Conservation (phyloP, 2,113 vertebrate species). For the Hydropotes inermis region DNA sequence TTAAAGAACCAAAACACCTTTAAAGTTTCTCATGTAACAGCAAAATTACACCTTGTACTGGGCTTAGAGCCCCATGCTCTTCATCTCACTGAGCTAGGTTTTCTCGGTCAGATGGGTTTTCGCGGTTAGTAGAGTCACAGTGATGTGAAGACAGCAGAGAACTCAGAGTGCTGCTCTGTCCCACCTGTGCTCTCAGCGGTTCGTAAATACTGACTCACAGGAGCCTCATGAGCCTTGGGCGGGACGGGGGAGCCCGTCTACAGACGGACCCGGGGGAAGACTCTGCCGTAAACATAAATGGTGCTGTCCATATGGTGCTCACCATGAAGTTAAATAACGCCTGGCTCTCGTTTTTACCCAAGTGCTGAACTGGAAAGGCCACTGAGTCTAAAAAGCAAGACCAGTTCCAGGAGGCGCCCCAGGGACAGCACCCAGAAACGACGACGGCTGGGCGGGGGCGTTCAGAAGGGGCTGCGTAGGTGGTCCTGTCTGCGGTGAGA, state of each 20-base stretch:
- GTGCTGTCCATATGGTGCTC: neutral
- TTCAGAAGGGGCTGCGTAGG: neutral
- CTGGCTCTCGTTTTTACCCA: neutral
- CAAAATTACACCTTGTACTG: neutral
- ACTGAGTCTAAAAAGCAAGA: neutral
- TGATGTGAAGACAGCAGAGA: rapidly evolving
- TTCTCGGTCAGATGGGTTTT: neutral
- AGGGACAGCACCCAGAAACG: rapidly evolving
- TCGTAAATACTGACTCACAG: neutral
- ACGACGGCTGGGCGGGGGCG: rapidly evolving
- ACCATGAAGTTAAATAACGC: neutral
- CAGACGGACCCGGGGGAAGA: no score
- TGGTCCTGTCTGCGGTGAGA: neutral
- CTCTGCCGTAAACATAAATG: neutral
- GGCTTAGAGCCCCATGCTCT: no score
- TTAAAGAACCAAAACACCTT: neutral
- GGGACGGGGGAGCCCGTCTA: rapidly evolving
- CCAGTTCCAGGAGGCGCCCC: neutral
- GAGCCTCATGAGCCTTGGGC: no score
- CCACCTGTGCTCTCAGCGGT: rapidly evolving
- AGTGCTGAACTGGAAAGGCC: neutral
- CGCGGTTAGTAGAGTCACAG: rapidly evolving
- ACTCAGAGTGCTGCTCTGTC: neutral
- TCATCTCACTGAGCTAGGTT: neutral
- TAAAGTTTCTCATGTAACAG: neutral